These are phyloP conservation scores for Labrus mixtus DNA, from an alignment of 2,113 vertebrate genomes.

Conservation along the genomic window DNA sequence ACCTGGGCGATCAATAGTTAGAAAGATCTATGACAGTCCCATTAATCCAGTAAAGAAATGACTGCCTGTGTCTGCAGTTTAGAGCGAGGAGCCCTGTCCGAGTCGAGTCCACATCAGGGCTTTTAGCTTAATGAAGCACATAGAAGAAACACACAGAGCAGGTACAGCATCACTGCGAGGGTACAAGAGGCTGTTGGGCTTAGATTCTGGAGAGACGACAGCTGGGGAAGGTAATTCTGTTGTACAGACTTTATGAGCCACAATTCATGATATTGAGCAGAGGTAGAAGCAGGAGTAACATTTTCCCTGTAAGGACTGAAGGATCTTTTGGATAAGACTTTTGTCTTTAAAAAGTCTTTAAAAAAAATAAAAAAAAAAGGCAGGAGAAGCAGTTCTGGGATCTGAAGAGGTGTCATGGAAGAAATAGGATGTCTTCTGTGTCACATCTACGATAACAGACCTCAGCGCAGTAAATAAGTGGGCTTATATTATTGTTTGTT, in stretches of 20 bases:
- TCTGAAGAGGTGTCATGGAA: background rate
- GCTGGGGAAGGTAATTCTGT: no score
- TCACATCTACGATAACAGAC: background rate
- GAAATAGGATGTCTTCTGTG: background rate
- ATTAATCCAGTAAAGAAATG: slow-evolving; percentile 62
- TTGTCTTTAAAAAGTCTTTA: no score
- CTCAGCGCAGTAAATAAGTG: background rate
- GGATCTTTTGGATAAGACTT: no score
- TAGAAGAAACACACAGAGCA: background rate
- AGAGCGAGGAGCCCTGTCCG: slow-evolving; percentile 6
- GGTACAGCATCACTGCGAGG: slow-evolving; percentile 21
- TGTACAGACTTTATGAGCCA: no score
- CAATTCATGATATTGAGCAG: background rate
- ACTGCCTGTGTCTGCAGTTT: slow-evolving; percentile 17
- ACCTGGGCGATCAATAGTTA: slow-evolving; percentile 61
- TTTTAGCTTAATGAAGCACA: slow-evolving; percentile 67
- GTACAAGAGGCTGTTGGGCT: slow-evolving; percentile 4
- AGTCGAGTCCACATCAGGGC: slow-evolving; percentile 31
- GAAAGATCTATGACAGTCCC: slow-evolving; percentile 40
- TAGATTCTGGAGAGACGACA: background rate
- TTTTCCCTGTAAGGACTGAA: background rate
- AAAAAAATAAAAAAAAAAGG: no score
- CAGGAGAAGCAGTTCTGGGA: no score
- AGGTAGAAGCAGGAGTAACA: background rate
- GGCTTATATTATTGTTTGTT: background rate